Base-by-base conservation (phyloP, 2,888 invertebrate genomes). In the Entomobrya multifasciata region DNA sequence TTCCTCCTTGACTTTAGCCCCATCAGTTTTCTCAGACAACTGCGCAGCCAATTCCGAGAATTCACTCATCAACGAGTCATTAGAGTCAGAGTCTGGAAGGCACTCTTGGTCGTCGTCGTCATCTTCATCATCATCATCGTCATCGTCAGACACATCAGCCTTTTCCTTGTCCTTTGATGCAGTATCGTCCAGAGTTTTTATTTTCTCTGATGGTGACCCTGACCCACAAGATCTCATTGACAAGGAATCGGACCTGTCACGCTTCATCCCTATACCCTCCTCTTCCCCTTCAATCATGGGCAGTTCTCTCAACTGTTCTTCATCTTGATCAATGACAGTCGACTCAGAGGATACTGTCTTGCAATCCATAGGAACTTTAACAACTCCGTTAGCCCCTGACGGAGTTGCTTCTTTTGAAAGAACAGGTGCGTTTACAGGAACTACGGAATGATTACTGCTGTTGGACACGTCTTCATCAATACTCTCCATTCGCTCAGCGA, bases 221-320 rank as follows among this genome's bases (percentile, higher is more conserved):
- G 86, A 86, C 6, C 86, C 86, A 76, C 62, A 86, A 8, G 86
- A 86, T 44, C 86, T 74, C 65, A 86, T 67, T 8, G 86, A 86
- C 27, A 86, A 47, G 0, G 86, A 86, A 52, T 79, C 86, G 0
- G 86, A 86, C 47, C 86, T 79, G 36, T 86, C 76, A 10, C 86
- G 80, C 8, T 44, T 70, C 27, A 20, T 30, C 20, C 27, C 13
- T 0, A 10, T n/a, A n/a, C n/a, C 17, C 1, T 3, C 17, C 0
- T 11, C 22, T 13, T 47, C 67, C 10, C 11, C 36, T 11, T 72
- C 52, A 44, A 70, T 72, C 1, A 79, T 11, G 0, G 79, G 17
- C n/a, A 79, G 15, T 44, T 86, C 86, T 2, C 65, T 80, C 8
- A 36, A 8, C 36, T 41, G 30, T n/a, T n/a, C n/a, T n/a, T n/a